Evolutionary conservation across 2,797 vertebrate genomes (phyloP).

Genomic region (Acomys russatus): DNA sequence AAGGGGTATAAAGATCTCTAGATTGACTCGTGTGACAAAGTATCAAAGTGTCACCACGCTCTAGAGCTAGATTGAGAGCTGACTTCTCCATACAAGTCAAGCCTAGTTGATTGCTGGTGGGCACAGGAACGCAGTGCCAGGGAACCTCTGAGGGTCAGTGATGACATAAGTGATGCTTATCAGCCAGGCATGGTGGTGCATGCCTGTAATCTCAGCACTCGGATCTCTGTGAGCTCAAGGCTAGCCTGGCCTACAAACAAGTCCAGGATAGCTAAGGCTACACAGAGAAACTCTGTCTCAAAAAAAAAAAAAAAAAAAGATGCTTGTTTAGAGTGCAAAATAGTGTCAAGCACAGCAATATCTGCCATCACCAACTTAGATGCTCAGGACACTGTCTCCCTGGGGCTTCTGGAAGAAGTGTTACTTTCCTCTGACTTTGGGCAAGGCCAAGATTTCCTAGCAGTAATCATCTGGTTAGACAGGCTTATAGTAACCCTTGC

Average conservation of each 20-base stretch:
- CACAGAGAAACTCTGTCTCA: too few species aligned
- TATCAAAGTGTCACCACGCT: neutral
- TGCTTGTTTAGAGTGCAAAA: slow-evolving; percentile 17
- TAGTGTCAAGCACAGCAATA: neutral
- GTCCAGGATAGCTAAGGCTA: too few species aligned
- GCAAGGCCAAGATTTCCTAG: neutral
- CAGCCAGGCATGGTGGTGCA: too few species aligned
- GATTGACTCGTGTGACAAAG: slow-evolving; percentile 6
- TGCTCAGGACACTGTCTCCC: neutral
- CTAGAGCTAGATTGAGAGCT: neutral
- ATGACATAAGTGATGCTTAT: neutral
- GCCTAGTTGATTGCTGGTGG: neutral
- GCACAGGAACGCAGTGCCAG: neutral
- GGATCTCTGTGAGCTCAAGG: too few species aligned
- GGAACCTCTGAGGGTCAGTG: neutral
- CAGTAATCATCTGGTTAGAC: neutral
- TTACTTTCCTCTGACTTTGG: slow-evolving; percentile 54
- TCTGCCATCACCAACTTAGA: neutral
- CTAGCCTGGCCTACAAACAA: too few species aligned
- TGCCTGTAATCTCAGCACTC: too few species aligned
- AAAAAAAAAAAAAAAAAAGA: neutral
- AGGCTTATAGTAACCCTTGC: neutral
- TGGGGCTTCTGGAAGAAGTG: neutral
- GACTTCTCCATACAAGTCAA: neutral
- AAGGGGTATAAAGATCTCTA: neutral